Conservation (phyloP, 2,888 invertebrate genomes). For the Xylota segnis region DNA sequence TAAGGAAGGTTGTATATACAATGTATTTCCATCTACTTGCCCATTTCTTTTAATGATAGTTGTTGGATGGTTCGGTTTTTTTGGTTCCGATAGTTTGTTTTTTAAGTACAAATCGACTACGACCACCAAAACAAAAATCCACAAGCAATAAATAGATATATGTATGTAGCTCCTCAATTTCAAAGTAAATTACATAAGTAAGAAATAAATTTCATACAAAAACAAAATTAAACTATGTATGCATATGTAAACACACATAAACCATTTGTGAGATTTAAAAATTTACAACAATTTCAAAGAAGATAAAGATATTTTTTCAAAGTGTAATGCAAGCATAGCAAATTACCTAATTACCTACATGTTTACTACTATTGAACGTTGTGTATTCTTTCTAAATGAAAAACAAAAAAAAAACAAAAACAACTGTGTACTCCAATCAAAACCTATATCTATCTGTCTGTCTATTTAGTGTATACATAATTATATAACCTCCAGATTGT, state of each 20-base stretch:
- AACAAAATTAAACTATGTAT: conserved; percentile 9
- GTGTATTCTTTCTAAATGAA: conserved; percentile 48
- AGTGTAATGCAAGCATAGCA: conserved; percentile 18
- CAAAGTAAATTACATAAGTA: background rate
- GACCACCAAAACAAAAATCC: conserved; percentile 11
- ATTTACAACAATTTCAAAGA: conserved; percentile 18
- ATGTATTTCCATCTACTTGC: too few species aligned
- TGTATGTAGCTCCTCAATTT: background rate
- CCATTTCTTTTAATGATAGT: too few species aligned
- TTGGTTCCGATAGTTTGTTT: background rate
- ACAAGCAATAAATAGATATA: background rate
- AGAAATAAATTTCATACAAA: conserved; percentile 21
- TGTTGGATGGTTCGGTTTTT: too few species aligned
- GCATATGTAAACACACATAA: conserved; percentile 36
- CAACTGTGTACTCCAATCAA: conserved; percentile 44
- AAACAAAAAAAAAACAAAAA: background rate
- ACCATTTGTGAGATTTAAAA: conserved; percentile 31
- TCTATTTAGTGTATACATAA: conserved; percentile 55
- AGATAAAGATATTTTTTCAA: conserved; percentile 40
- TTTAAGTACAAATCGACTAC: background rate
- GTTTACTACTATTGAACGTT: conserved; percentile 47
- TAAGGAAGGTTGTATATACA: too few species aligned
- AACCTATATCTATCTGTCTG: conserved; percentile 59
- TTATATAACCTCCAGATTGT: conserved; percentile 51
- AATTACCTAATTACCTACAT: conserved; percentile 26